These are phyloP conservation scores for Suillia variegata DNA, from an alignment of 2,888 invertebrate species.

Conservation along the genomic window DNA sequence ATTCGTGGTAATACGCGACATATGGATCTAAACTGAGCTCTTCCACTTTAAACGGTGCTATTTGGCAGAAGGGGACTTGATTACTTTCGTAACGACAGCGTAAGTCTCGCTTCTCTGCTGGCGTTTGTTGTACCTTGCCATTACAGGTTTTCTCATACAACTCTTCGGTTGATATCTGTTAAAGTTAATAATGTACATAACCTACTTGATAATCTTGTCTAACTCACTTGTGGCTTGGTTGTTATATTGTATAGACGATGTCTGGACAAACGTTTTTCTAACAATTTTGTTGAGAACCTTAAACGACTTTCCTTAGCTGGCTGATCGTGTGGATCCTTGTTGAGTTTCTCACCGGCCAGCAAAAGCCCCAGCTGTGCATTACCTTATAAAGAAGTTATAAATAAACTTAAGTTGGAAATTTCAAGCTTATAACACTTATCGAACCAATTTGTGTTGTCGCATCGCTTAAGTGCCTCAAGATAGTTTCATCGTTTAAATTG, in stretches of 20 bases:
- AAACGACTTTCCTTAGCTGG: neutral
- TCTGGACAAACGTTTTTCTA: neutral
- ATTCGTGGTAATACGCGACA: conserved; percentile 29
- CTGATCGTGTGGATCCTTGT: conserved; percentile 22
- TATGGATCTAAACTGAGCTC: conserved; percentile 31
- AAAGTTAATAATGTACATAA: neutral
- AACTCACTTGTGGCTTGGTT: too few species aligned
- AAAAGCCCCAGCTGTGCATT: conserved; percentile 12
- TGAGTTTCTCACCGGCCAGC: conserved; percentile 18
- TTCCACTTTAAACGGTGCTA: conserved; percentile 36
- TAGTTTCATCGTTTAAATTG: conserved; percentile 22
- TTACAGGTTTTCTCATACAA: conserved; percentile 55
- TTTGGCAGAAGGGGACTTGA: conserved; percentile 32
- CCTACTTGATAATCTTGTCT: too few species aligned
- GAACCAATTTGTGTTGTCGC: conserved; percentile 21
- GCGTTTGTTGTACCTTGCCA: conserved; percentile 62
- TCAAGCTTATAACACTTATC: neutral
- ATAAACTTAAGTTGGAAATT: neutral
- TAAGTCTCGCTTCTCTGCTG: conserved; percentile 43
- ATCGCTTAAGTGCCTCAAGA: conserved; percentile 32
- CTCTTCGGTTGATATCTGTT: neutral
- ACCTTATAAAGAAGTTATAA: conserved; percentile 9
- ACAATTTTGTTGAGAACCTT: neutral
- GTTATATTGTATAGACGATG: too few species aligned
- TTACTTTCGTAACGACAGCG: conserved; percentile 49